Evolutionary conservation across 1,140 invertebrate genomes (phyloP), one percentile per base, ranked within the genome.

Genomic region (Rhopalosiphum padi): DNA sequence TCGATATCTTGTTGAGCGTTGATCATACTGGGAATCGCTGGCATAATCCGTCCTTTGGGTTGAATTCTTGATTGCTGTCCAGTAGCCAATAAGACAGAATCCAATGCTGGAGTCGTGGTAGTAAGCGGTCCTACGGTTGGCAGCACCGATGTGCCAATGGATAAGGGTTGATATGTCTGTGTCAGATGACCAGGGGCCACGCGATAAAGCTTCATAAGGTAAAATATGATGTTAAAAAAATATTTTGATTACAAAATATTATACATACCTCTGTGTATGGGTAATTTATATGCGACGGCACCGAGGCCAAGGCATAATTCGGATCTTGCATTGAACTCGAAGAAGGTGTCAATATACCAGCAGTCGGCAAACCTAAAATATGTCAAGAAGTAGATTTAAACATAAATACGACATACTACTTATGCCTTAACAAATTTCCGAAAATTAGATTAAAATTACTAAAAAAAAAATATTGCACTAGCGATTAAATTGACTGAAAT

Each of bases 11-110:
- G 95, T 90, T 95, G 94, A 48, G 95, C 94, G 51, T 94, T 94
- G 43, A 95, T 94, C 83, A 95, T 94, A 9, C 95, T 95, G 3
- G 96, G 96, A 55, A 96, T 95, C 93, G 96, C 96, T 91, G 96
- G 96, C 96, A 96, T 96, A 94, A 96, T 95, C 87, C 94, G 94
- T 68, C 93, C 94, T 85, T 85, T 93, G 11, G 91, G 77, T 37
- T 82, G 68, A 41, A 93, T 35, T 55, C 91, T 86, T 21, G 91
- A 83, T 41, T 83, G 91, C 35, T 93, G 91, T 41, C 91, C 91
- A 51, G 82, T 93, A 85, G 91, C 91, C 48, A 93, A 86, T 53
- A 93, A 85, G 11, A 85, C 82, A n/a, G 82, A 55, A 86, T 93
- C 91, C 37, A 93, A 51, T 93, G 91, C 91, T 55, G 91, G 91